Conservation (phyloP, 2,888 invertebrate species). For the Barypeithes pellucidus region DNA sequence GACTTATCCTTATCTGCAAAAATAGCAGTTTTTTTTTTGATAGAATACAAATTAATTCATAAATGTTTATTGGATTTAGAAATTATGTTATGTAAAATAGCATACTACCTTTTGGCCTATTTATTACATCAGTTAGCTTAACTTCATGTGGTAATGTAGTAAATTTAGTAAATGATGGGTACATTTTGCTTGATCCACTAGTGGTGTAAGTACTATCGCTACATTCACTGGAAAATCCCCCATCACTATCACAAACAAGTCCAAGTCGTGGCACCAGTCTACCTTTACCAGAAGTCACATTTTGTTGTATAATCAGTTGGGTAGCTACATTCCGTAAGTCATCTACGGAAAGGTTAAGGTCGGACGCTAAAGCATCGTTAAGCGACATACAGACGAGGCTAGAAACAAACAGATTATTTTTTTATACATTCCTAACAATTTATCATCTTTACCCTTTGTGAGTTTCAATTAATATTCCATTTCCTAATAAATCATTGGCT, state of each 20-base stretch:
- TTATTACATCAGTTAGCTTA: constrained; percentile 30
- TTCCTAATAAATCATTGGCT: constrained; percentile 69
- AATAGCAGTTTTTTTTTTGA: not conserved
- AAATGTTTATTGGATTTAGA: no score
- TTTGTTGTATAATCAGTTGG: constrained; percentile 69
- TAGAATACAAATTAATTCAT: not conserved
- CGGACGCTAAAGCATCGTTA: constrained; percentile 70
- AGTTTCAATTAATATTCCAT: constrained; percentile 71
- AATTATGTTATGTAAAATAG: no score
- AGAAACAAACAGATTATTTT: constrained; percentile 58
- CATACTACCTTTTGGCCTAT: constrained; percentile 30
- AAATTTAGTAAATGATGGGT: constrained; percentile 44
- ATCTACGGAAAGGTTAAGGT: constrained; percentile 70
- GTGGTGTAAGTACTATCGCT: constrained; percentile 51
- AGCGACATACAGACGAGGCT: constrained; percentile 71
- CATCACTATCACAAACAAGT: constrained; percentile 67
- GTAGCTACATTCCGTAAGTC: constrained; percentile 70
- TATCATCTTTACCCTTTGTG: constrained; percentile 67
- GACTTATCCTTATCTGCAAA: constrained; percentile 48
- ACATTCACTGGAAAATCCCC: constrained; percentile 56
- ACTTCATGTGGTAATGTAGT: constrained; percentile 37
- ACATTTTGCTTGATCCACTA: constrained; percentile 36
- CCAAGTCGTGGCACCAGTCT: constrained; percentile 22
- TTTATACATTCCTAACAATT: not conserved
- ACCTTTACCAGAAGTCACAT: constrained; percentile 52